Conservation (phyloP, 2,113 vertebrate genomes). For the Dolichotis patagonum region DNA sequence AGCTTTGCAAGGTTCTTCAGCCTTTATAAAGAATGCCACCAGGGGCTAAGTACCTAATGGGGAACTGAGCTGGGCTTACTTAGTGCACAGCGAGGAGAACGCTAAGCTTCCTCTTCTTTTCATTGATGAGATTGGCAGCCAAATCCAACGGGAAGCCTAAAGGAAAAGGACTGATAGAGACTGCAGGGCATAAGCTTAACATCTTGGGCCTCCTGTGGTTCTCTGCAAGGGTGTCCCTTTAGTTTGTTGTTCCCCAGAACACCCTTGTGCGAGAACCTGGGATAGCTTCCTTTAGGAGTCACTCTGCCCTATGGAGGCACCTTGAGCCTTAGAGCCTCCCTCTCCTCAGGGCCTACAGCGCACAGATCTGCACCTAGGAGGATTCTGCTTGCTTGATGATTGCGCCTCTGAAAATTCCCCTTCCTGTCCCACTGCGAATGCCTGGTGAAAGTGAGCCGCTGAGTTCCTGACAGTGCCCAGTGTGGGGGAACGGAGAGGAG, state of each 20-base stretch:
- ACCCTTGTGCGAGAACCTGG: neutral
- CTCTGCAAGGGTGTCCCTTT: neutral
- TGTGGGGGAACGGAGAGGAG: neutral
- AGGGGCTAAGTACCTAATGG: neutral
- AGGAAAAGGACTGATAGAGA: rapidly evolving
- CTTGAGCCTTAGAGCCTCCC: neutral
- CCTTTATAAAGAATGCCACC: neutral
- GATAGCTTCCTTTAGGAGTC: neutral
- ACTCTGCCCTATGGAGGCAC: rapidly evolving
- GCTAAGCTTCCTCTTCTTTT: neutral
- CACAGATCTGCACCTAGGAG: neutral
- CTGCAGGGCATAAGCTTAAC: no score
- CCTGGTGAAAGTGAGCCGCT: neutral
- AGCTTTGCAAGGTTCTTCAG: neutral
- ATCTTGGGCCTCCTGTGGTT: neutral
- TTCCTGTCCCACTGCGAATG: rapidly evolving
- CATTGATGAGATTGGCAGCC: neutral
- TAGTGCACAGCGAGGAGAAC: no score
- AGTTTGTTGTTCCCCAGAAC: neutral
- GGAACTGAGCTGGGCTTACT: neutral
- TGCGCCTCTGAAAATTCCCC: rapidly evolving
- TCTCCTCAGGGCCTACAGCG: no score
- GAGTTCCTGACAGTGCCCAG: neutral
- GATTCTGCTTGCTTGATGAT: neutral
- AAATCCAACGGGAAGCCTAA: neutral